These are phyloP conservation scores for Tanaodytes sp. DNA, from an alignment of 2,888 invertebrate species.

Conservation along the genomic window DNA sequence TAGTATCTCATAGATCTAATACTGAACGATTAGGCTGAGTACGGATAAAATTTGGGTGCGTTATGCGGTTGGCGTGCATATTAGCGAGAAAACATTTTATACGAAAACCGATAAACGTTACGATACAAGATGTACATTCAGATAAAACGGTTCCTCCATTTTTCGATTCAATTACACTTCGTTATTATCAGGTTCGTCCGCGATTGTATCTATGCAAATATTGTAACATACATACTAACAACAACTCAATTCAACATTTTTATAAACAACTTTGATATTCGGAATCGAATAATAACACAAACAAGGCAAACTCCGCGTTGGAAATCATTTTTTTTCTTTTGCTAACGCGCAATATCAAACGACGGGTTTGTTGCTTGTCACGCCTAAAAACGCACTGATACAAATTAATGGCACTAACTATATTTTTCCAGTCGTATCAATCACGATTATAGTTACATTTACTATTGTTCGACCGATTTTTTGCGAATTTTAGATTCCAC, in stretches of 20 bases:
- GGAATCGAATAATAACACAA: conserved; percentile 30
- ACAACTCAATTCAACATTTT: conserved; percentile 40
- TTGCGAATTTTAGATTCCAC: too few species aligned
- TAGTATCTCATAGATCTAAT: conserved; percentile 16
- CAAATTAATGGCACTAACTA: conserved; percentile 45
- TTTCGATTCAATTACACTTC: conserved; percentile 37
- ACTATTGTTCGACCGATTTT: too few species aligned
- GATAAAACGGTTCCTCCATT: conserved; percentile 53
- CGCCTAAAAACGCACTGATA: conserved; percentile 38
- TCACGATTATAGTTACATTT: conserved; percentile 44
- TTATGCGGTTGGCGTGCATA: conserved; percentile 20
- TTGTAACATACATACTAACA: conserved; percentile 43
- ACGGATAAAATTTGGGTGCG: conserved; percentile 19
- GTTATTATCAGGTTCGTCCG: conserved; percentile 43
- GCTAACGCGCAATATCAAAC: conserved; percentile 23
- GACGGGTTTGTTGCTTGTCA: conserved; percentile 45
- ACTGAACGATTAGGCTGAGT: conserved; percentile 25
- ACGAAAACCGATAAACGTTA: conserved; percentile 46
- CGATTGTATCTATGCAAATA: conserved; percentile 50
- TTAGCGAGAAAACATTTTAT: conserved; percentile 41
- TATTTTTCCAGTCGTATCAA: conserved; percentile 42
- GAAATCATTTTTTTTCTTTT: conserved; percentile 12
- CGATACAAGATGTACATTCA: conserved; percentile 44
- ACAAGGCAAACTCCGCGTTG: conserved; percentile 2
- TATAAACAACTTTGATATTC: conserved; percentile 43